Evolutionary conservation across 1,140 invertebrate species (phyloP), one percentile per base, ranked within the genome.

Genomic region (Papilio machaon): DNA sequence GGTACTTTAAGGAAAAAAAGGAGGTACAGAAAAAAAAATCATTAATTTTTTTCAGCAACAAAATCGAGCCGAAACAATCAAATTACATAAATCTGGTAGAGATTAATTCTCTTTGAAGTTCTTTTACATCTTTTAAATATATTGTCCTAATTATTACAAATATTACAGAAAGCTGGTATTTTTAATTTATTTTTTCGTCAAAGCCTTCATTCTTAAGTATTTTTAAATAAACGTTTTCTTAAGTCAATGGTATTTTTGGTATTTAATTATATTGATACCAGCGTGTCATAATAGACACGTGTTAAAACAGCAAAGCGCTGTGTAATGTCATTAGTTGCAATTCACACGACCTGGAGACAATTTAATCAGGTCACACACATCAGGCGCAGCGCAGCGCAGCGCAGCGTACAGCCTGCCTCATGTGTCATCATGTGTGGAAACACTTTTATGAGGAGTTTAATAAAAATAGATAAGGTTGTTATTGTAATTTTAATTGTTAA

Each of bases 1-100:
- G 5, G 5, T 52, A 0, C 38, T 7, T 43, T 43, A 43, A 43
- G 7, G 15, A 17, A 17, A 52, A 52, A 52, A 52, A 30, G 23
- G 23, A 30, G 23, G 13, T 58, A 58, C 8, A 5, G 7, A 58
- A 19, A 58, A 9, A 19, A 8, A 49, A 11, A 9, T 11, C 47
- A 49, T 9, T 58, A 58, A 8, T 19, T 9, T 58, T 58, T 58
- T 58, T 6, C n/a, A 58, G 7, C 5, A 58, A 58, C n/a, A 58
- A 19, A 19, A 19, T 7, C 7, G 17, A 58, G 15, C 15, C 5
- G 2, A n/a, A 58, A 17, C 5, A 58, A 58, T 9, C 19, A 7
- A 58, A 58, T 58, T 58, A 58, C 54, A n/a, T 19, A 58, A 58
- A 58, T 58, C 54, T n/a, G n/a, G n/a, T 58, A n/a, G n/a, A 58